Evolutionary conservation across 2,888 invertebrate genomes (phyloP), one percentile per base, ranked within the genome.

Genomic region (Drepana falcataria): DNA sequence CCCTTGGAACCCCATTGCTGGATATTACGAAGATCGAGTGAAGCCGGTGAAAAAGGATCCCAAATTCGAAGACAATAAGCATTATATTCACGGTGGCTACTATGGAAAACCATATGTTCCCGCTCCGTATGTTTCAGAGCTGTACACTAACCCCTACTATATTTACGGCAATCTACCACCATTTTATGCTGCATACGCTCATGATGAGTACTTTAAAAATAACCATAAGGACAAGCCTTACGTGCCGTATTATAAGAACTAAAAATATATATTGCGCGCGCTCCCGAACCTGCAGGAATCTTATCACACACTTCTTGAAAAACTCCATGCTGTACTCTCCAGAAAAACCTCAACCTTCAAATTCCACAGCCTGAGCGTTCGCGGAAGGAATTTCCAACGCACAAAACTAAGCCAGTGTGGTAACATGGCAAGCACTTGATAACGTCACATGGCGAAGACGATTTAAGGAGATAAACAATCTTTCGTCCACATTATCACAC

Each of bases 61-160:
- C 2, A 80, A 77, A 53, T 53, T 63, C 33, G 75, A 80, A 9
- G 75, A 74, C 7, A 69, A 69, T 4, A 84, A 82, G 58, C 68
- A 74, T 40, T 63, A 71, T 21, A 58, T 69, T 48, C 64, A 69
- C 51, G 60, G 59, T 35, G 61, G 57, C 21, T 49, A 55, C 48
- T 49, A 56, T 48, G 63, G 64, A 2, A 71, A 65, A 5, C 78
- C 80, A 0, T 75, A 69, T 37, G 57, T 66, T 33, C 65, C 71
- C 9, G 59, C 59, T 7, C 66, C 71, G 2, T 71, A 71, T 51
- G 48, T 66, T 41, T 61, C 71, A 7, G 81, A 77, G 47, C 44
- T 81, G 2, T 72, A 81, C 37, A 74, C 78, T 0, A 68, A 70
- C 53, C 83, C 83, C 0, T 79, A 77, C 55, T 77, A 74, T 49